A percentile compares a stretch with the other conserved stretches of the same genome.
phyloP scores from a whole-genome alignment of 1,140 invertebrate species.

The Armadillidium nasatum region DNA sequence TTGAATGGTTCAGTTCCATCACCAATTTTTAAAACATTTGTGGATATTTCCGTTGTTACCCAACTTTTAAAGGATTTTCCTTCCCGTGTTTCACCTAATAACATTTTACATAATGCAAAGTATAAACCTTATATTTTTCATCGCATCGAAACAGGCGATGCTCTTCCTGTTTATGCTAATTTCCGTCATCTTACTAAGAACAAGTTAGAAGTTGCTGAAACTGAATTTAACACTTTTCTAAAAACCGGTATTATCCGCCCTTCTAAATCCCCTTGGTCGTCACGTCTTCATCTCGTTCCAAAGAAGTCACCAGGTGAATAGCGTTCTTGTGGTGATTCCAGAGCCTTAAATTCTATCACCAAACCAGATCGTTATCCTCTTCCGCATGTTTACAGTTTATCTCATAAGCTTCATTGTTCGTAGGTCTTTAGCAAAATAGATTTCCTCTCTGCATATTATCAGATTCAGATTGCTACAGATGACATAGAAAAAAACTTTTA shows the following conservation, averaged over 20 bases:
- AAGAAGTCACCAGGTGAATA: neutral
- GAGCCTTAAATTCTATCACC: neutral
- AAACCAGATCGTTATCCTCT: slow-evolving; percentile 17
- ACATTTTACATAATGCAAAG: neutral
- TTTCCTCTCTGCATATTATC: slow-evolving; percentile 31
- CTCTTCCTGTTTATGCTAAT: slow-evolving; percentile 22
- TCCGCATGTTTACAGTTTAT: slow-evolving; percentile 3
- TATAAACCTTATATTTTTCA: neutral
- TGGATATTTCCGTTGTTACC: neutral
- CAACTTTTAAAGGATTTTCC: neutral
- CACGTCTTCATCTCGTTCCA: neutral
- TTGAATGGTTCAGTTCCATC: no score
- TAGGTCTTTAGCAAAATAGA: slow-evolving; percentile 37
- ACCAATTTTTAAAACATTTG: neutral
- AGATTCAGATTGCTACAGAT: slow-evolving; percentile 42
- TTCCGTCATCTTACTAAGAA: neutral
- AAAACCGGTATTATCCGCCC: slow-evolving; percentile 25
- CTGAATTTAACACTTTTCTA: slow-evolving; percentile 6
- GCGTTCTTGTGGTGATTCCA: slow-evolving; percentile 11
- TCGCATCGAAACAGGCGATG: neutral
- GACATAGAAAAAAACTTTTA: neutral
- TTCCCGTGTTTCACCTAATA: neutral
- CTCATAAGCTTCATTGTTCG: slow-evolving; percentile 17
- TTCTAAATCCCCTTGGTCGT: slow-evolving; percentile 22
- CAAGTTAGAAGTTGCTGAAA: slow-evolving; percentile 13